These are phyloP conservation scores for Diabrotica balteata DNA, from an alignment of 2,888 invertebrate species.

Conservation along the genomic window DNA sequence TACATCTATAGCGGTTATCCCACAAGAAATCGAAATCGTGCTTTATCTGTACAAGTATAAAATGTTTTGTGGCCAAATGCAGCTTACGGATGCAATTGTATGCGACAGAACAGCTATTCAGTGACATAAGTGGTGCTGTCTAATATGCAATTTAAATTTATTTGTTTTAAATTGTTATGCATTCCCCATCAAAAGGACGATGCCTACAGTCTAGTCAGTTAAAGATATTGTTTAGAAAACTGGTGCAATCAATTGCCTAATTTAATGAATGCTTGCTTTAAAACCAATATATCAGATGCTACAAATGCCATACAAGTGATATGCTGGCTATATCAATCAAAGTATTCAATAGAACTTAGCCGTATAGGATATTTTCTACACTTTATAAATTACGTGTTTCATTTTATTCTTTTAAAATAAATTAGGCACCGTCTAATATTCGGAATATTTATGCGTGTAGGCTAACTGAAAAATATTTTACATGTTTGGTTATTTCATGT, in stretches of 20 bases:
- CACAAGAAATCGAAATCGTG: constrained; percentile 19
- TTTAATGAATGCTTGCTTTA: constrained; percentile 1
- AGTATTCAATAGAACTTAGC: too few species aligned
- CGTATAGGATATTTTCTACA: too few species aligned
- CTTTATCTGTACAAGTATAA: constrained; percentile 25
- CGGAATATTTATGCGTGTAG: too few species aligned
- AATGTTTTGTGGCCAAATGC: constrained; percentile 29
- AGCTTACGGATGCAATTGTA: constrained; percentile 31
- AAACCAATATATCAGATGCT: too few species aligned
- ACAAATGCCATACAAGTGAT: too few species aligned
- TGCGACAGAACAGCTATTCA: constrained; percentile 26
- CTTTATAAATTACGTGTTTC: too few species aligned
- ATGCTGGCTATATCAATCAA: too few species aligned
- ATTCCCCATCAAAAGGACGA: constrained; percentile 20
- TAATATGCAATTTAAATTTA: constrained; percentile 36
- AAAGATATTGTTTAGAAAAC: constrained; percentile 12
- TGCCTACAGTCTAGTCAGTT: constrained; percentile 1
- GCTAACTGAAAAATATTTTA: too few species aligned
- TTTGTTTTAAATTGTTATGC: constrained; percentile 27
- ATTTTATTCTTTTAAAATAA: too few species aligned
- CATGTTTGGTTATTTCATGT: too few species aligned
- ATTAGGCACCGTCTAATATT: too few species aligned
- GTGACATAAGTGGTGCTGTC: constrained; percentile 35
- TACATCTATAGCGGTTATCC: too few species aligned
- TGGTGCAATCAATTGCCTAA: constrained; percentile 2